Evolutionary conservation across 2,113 vertebrate species (phyloP).

Genomic region (Origma solitaria): DNA sequence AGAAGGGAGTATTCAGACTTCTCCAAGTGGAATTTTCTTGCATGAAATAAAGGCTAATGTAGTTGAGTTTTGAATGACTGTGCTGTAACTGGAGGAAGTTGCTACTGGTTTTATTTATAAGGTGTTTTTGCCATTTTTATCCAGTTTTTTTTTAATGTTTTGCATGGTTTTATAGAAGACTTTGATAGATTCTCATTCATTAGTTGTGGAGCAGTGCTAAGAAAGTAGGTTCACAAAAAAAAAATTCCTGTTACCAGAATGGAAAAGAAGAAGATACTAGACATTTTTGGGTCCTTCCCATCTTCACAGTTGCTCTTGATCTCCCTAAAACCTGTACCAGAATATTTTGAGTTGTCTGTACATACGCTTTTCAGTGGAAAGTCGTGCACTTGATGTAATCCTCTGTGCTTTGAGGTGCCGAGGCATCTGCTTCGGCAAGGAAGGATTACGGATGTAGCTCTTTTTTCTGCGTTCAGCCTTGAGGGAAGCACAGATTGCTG

Average conservation of each 20-base stretch:
- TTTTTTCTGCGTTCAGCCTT: not conserved
- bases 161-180: not conserved
- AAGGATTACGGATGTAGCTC: not conserved
- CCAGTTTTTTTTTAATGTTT: not conserved
- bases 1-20: not conserved
- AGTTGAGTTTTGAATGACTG: not conserved
- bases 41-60: not conserved
- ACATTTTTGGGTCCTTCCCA: not conserved
- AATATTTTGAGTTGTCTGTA: not conserved
- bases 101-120: not conserved
- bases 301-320: not conserved
- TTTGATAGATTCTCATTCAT: not conserved
- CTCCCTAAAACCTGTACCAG: not conserved
- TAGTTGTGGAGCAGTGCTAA: not conserved
- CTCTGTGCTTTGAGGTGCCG: conserved; percentile 4
- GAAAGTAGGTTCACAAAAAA: not conserved
- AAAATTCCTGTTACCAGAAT: not conserved
- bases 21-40: not conserved
- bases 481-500: not conserved
- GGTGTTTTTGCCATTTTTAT: not conserved
- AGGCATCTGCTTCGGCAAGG: not conserved
- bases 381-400: not conserved
- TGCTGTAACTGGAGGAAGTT: not conserved
- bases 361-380: not conserved
- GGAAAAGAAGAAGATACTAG: not conserved